phyloP scores from a whole-genome alignment of 2,113 vertebrate genomes.

The Emydocephalus ijimae region DNA sequence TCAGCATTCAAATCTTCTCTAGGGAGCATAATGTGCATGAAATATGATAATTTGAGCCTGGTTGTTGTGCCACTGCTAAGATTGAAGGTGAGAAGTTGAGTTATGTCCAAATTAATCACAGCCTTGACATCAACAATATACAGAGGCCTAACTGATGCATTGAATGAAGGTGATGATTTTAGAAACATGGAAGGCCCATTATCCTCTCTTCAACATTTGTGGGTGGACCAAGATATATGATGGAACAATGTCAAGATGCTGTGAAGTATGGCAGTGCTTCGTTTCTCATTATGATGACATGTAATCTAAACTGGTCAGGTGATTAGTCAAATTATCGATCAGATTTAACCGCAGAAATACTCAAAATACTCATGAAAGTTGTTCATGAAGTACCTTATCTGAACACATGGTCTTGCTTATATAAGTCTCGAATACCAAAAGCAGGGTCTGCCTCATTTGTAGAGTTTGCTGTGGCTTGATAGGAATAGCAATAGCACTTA shows the following conservation, averaged over 20 bases:
- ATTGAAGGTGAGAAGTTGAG: background rate
- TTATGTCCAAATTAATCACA: background rate
- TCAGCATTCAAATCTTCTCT: background rate
- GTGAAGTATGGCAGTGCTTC: background rate
- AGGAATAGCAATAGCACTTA: too few species aligned
- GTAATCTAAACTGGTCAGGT: background rate
- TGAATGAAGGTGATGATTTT: background rate
- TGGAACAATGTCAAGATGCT: background rate
- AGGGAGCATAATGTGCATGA: background rate
- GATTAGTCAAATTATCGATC: background rate
- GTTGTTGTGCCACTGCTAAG: background rate
- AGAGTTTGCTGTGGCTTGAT: background rate
- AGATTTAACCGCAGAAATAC: background rate
- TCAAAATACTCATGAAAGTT: background rate
- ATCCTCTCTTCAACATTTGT: background rate
- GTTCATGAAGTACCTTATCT: background rate
- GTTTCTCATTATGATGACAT: background rate
- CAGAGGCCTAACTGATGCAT: background rate
- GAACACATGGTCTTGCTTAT: background rate
- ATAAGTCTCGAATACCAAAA: background rate
- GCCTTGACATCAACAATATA: background rate
- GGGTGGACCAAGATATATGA: background rate
- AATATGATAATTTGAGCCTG: background rate
- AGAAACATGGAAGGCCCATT: background rate
- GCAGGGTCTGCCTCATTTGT: background rate